Evolutionary conservation across 1,140 invertebrate genomes (phyloP).

Genomic region (Melanaphis sacchari): DNA sequence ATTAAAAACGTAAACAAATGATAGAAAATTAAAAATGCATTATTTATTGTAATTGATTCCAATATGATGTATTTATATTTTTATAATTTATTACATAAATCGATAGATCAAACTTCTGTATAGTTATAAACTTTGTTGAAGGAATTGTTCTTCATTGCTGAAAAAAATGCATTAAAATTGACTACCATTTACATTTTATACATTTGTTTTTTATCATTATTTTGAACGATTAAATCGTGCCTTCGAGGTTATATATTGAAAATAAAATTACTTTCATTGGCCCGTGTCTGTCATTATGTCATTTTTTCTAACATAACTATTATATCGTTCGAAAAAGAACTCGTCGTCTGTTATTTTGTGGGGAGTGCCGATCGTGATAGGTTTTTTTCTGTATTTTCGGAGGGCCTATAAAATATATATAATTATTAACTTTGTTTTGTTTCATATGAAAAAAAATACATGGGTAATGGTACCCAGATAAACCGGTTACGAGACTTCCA

Average conservation of each 20-base stretch:
- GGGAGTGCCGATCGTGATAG: constrained; percentile 19
- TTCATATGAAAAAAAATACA: not conserved
- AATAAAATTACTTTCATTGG: constrained; percentile 45
- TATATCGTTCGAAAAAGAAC: constrained; percentile 10
- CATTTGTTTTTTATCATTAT: not conserved
- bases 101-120: not conserved
- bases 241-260: not conserved
- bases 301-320: constrained; percentile 27
- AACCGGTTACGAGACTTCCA: constrained; percentile 44
- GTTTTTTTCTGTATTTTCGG: constrained; percentile 19
- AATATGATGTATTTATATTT: not conserved
- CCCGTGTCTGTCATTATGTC: not conserved
- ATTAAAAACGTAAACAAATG: not conserved
- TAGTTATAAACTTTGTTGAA: not conserved
- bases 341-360: not conserved
- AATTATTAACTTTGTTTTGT: constrained; percentile 41
- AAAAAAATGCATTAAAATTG: not conserved
- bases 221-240: not conserved
- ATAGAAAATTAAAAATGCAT: not conserved
- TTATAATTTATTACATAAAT: not conserved
- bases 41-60: not conserved
- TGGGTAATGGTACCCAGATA: not conserved
- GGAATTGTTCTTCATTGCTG: not conserved
- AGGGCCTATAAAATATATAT: constrained; percentile 28
- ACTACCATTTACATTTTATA: not conserved